These are phyloP conservation scores for Drosophila anceps DNA, from an alignment of 2,888 invertebrate genomes.

Conservation along the genomic window DNA sequence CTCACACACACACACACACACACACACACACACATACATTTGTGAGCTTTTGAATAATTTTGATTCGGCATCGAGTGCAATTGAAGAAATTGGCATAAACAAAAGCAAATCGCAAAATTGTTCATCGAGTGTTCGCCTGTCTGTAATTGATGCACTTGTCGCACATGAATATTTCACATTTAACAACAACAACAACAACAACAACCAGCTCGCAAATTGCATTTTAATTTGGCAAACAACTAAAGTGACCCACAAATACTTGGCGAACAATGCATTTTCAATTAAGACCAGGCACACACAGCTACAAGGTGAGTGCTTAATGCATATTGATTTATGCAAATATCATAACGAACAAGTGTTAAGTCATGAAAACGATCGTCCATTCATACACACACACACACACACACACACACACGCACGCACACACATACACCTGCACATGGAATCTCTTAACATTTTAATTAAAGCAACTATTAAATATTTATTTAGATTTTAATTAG, in stretches of 20 bases:
- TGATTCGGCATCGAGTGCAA: constrained; percentile 63
- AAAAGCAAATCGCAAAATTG: constrained; percentile 29
- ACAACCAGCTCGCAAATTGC: constrained; percentile 9
- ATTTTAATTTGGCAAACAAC: constrained; percentile 31
- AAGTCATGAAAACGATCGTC: background rate
- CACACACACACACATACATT: no score
- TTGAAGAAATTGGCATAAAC: constrained; percentile 43
- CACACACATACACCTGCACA: background rate
- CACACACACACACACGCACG: no score
- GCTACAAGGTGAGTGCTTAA: constrained; percentile 6
- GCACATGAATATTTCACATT: constrained; percentile 22
- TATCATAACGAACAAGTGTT: background rate
- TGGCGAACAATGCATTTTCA: background rate
- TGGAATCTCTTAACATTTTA: background rate
- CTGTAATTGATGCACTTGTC: constrained; percentile 45
- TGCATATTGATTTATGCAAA: constrained; percentile 14
- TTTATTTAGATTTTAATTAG: no score
- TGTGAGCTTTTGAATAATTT: constrained; percentile 29
- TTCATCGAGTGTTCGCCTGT: constrained; percentile 24
- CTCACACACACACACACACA: constrained; percentile 7
- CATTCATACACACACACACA: no score
- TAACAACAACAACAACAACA: constrained; percentile 10
- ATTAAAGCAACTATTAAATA: no score
- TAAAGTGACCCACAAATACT: constrained; percentile 15
- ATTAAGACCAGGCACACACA: constrained; percentile 9